Evolutionary conservation across 2,113 vertebrate genomes (phyloP).

Genomic region (Limnothrissa miodon): DNA sequence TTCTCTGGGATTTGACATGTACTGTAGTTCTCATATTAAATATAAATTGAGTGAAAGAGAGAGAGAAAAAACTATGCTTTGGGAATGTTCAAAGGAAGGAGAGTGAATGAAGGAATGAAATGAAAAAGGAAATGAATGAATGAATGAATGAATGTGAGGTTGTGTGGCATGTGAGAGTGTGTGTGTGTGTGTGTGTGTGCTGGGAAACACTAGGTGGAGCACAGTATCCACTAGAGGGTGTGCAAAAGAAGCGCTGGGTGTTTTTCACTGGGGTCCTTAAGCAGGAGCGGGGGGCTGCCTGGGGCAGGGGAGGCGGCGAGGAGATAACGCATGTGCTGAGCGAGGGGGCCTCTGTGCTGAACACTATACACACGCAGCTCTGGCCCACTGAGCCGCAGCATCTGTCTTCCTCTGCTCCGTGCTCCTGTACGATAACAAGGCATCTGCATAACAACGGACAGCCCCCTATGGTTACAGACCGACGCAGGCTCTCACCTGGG

Average conservation of each 20-base stretch:
- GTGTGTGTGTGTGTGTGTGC: background rate
- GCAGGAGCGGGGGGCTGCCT: background rate
- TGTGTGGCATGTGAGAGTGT: background rate
- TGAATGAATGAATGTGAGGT: background rate
- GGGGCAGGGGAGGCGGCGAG: background rate
- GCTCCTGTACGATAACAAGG: background rate
- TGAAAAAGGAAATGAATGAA: background rate
- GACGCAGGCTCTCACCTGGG: background rate
- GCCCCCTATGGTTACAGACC: background rate
- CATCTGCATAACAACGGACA: background rate
- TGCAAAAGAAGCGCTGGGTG: background rate
- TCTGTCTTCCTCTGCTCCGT: background rate
- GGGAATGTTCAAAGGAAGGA: no score
- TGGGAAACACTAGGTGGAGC: constrained; percentile 8
- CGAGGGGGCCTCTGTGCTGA: background rate
- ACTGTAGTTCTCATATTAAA: no score
- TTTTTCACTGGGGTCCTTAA: background rate
- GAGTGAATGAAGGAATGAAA: background rate
- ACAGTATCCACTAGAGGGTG: background rate
- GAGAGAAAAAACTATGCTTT: background rate
- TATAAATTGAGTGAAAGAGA: background rate
- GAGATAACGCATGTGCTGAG: background rate
- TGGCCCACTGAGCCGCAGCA: background rate
- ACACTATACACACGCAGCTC: background rate
- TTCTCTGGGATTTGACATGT: background rate